phyloP scores from a whole-genome alignment of 2,888 invertebrate species.

The Megalurothrips usitatus region DNA sequence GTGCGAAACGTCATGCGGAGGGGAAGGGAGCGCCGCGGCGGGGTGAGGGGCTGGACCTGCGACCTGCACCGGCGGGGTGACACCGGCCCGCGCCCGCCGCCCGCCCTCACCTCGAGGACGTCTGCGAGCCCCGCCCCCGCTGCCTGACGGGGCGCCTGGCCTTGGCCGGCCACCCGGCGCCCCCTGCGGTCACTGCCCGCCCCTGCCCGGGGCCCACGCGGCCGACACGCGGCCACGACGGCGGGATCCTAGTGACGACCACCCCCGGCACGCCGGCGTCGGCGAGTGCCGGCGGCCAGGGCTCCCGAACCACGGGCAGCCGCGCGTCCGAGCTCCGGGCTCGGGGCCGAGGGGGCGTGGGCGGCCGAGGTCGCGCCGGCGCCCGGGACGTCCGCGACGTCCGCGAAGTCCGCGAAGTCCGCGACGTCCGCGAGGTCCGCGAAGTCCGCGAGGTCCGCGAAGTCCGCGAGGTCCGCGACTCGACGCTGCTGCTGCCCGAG shows the following conservation, averaged over 20 bases:
- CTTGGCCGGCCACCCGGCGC: background rate
- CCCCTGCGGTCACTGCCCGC: background rate
- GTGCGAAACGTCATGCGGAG: background rate
- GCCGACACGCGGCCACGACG: background rate
- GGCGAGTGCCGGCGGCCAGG: too few relatives aligned
- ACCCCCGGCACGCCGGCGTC: too few relatives aligned
- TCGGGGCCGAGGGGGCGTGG: background rate
- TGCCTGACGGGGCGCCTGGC: background rate
- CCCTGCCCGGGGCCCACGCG: background rate
- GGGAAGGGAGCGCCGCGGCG: too few relatives aligned
- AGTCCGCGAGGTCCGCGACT: background rate
- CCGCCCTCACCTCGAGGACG: background rate
- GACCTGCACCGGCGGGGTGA: too few relatives aligned
- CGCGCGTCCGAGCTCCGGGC: background rate
- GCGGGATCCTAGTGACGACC: background rate
- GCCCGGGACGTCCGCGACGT: too few relatives aligned
- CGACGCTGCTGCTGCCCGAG: conserved; percentile 4
- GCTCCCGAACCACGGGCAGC: background rate
- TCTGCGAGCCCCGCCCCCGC: background rate
- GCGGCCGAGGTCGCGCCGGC: background rate
- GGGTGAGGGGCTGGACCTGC: too few relatives aligned
- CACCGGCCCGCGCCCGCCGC: background rate
- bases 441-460: too few relatives aligned
- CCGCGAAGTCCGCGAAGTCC: too few relatives aligned
- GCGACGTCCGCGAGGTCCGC: too few relatives aligned